Evolutionary conservation across 64 coral and sea anemone genomes (phyloP), one percentile per base, ranked within the genome.

Genomic region (Catalaphyllia jardinei): DNA sequence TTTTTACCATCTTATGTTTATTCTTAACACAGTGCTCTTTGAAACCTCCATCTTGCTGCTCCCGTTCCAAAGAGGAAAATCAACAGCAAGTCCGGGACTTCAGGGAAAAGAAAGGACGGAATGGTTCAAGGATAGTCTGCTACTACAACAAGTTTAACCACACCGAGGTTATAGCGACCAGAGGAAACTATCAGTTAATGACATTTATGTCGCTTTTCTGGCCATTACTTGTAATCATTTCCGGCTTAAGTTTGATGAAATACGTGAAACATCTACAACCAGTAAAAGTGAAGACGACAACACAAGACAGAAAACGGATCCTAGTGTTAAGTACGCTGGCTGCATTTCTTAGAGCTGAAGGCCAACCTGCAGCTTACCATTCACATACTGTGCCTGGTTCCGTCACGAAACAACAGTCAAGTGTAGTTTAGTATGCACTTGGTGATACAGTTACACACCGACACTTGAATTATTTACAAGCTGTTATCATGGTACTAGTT

Each of bases 201-300:
- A 77, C 49, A 20, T 77, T 77, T 51, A 77, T 77, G 74, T 35
- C 74, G 22, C 31, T 77, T 49, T 77, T 77, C 74, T 77, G 35
- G 74, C 74, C 74, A 24, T 12, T 77, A 24, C 7, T 77, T 25
- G 74, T 19, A 10, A 50, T 77, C 4, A 30, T 11, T 51, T 18
- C 49, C 22, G 74, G 74, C 17, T 77, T 77, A 7, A 77, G 74
- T 22, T 77, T 77, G 33, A 18, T 50, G 18, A 77, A 51, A 42
- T 77, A 77, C 39, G 1, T 77, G 8, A 77, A 77, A 77, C 31
- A 50, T 11, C 31, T 49, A 18, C 16, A 42, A 16, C 74, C 74
- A 8, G 35, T 19, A 77, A 49, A 35, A 50, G 18, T 6, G 5
- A 77, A 42, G 33, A 24, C 20, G 19, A 22, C 31, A 42, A 19